phyloP scores from a whole-genome alignment of 2,888 invertebrate genomes.

The Amiota communis region DNA sequence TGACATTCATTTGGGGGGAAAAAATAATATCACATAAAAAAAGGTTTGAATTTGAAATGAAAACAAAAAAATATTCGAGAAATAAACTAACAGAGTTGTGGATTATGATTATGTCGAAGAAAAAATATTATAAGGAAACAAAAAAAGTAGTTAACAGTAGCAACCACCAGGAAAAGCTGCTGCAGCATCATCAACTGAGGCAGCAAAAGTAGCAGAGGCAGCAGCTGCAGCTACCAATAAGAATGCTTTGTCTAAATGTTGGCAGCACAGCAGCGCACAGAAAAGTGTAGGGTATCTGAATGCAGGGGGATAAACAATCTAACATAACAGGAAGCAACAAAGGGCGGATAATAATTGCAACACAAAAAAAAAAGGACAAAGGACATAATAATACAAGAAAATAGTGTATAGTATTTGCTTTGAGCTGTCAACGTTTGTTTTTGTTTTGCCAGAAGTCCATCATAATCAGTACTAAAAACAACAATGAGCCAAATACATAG shows the following conservation, averaged over 20 bases:
- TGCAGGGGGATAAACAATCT: too few species aligned
- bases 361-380: background rate
- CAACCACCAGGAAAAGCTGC: slow-evolving; percentile 4
- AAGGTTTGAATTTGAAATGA: background rate
- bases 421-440: slow-evolving; percentile 25
- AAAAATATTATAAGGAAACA: background rate
- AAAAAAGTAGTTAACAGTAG: background rate
- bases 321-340: background rate
- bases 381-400: slow-evolving; percentile 12
- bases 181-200: background rate
- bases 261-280: slow-evolving; percentile 34
- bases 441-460: slow-evolving; percentile 20
- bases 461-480: slow-evolving; percentile 17
- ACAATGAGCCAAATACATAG: too few species aligned
- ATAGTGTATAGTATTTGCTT: slow-evolving; percentile 28
- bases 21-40: background rate
- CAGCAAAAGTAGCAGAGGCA: slow-evolving; percentile 32
- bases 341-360: slow-evolving; percentile 22
- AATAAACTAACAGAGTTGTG: slow-evolving; percentile 21
- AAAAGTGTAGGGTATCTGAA: slow-evolving; percentile 10
- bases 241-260: slow-evolving; percentile 13
- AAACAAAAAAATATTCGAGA: background rate
- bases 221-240: slow-evolving; percentile 37
- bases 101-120: slow-evolving; percentile 8
- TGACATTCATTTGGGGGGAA: slow-evolving; percentile 1